Percentiles rank a stretch among this genome's conserved stretches.
phyloP scores from a whole-genome alignment of 2,113 vertebrate species.

The Dolichotis patagonum region DNA sequence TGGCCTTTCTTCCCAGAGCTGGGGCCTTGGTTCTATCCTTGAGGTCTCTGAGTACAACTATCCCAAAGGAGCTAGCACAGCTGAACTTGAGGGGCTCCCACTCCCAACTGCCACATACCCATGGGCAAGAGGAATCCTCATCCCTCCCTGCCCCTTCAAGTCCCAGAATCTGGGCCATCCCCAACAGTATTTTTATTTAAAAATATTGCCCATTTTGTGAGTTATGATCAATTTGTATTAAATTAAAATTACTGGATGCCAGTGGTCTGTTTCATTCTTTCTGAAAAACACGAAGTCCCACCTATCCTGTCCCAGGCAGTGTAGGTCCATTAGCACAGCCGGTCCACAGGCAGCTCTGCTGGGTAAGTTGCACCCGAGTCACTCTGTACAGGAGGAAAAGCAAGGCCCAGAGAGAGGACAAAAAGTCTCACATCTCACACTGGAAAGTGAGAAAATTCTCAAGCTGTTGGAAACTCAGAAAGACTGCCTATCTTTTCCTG shows the following conservation, averaged over 20 bases:
- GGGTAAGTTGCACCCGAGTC: not conserved
- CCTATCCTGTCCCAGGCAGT: not conserved
- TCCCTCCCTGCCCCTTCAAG: not conserved
- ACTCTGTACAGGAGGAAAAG: not conserved
- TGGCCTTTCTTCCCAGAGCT: not conserved
- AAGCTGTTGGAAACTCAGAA: not conserved
- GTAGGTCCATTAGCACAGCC: not conserved
- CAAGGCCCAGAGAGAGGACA: not conserved
- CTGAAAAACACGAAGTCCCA: not conserved
- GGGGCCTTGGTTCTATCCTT: not conserved
- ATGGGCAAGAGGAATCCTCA: not conserved
- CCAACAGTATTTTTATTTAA: slow-evolving; percentile 79
- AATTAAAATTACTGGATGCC: slow-evolving; percentile 74
- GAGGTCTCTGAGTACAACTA: not conserved
- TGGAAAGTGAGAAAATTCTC: not conserved
- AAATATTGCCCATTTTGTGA: slow-evolving; percentile 73
- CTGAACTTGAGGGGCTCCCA: not conserved
- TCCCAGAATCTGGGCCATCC: slow-evolving; percentile 51
- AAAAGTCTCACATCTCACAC: not conserved
- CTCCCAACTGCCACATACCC: not conserved
- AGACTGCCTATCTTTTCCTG: not conserved
- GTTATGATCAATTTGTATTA: slow-evolving; percentile 78
- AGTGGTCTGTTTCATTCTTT: slow-evolving; percentile 31
- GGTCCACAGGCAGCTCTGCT: not conserved
- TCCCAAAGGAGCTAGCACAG: not conserved